Conservation (phyloP, 2,888 invertebrate genomes). For the Cyrtodaria siliqua region DNA sequence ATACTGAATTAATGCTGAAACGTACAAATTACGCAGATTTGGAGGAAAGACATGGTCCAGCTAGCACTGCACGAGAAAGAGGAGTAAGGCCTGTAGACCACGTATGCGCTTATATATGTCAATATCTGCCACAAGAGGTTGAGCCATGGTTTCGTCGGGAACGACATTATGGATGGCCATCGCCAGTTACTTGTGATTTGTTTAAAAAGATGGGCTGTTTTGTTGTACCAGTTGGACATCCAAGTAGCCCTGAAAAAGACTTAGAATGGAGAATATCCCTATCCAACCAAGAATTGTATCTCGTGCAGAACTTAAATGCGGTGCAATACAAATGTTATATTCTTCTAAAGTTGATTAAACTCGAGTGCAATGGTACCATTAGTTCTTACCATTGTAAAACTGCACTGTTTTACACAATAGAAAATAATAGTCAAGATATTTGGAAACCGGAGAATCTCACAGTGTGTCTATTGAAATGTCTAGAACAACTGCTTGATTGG, state of each 20-base stretch:
- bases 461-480: background rate
- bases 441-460: conserved; percentile 11
- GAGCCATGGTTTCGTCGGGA: background rate
- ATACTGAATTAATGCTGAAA: too few species aligned
- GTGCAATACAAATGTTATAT: conserved; percentile 34
- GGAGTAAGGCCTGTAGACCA: background rate
- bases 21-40: too few species aligned
- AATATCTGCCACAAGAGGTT: background rate
- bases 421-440: background rate
- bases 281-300: conserved; percentile 17
- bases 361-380: background rate
- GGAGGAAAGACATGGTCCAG: conserved; percentile 11
- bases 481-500: conserved; percentile 4
- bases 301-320: conserved; percentile 28
- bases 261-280: conserved; percentile 42
- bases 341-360: conserved; percentile 32
- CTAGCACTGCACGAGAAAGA: background rate
- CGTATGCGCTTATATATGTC: conserved; percentile 4
- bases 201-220: conserved; percentile 8
- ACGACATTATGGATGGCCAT: conserved; percentile 6
- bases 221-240: conserved; percentile 17
- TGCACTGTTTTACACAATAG: conserved; percentile 11
- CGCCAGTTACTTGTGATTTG: background rate
- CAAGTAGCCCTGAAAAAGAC: background rate
- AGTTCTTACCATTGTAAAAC: conserved; percentile 30